phyloP scores from a whole-genome alignment of 1,140 invertebrate genomes.

The Pomacea maculata region DNA sequence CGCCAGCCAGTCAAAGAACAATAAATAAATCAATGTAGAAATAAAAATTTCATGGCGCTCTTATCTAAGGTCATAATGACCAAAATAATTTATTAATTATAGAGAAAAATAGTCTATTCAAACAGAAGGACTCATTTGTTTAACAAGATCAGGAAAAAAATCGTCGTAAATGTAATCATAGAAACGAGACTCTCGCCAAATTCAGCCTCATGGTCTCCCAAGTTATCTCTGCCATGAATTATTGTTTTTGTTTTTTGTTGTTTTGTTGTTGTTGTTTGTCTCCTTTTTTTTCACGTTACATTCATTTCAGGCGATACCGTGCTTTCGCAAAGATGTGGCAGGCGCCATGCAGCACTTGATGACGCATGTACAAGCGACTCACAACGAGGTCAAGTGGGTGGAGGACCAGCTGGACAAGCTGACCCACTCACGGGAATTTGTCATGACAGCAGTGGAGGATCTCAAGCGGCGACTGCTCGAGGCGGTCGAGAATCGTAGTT shows the following conservation, averaged over 20 bases:
- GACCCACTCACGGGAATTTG: conserved; percentile 10
- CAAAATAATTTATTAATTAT: too few relatives aligned
- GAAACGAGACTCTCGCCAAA: too few relatives aligned
- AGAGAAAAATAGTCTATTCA: too few relatives aligned
- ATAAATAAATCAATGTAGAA: not conserved
- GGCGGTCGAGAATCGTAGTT: not conserved
- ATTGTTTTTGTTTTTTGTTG: not conserved
- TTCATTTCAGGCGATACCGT: conserved; percentile 9
- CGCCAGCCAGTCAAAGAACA: not conserved
- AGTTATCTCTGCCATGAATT: not conserved
- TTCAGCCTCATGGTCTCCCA: too few relatives aligned
- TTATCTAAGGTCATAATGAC: too few relatives aligned
- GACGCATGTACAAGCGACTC: conserved; percentile 1
- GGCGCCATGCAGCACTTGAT: conserved; percentile 17
- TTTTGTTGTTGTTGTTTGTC: not conserved
- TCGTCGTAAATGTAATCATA: too few relatives aligned
- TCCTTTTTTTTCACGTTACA: not conserved
- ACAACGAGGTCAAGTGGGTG: conserved; percentile 5
- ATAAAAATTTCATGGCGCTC: not conserved
- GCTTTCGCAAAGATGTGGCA: conserved; percentile 14
- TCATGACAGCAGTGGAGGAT: not conserved
- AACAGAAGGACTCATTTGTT: too few relatives aligned
- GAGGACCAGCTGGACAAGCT: conserved; percentile 20
- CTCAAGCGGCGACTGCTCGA: conserved; percentile 16
- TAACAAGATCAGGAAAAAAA: too few relatives aligned